These are phyloP conservation scores for Neotoxoptera formosana DNA, from an alignment of 1,140 invertebrate genomes.

Conservation along the genomic window DNA sequence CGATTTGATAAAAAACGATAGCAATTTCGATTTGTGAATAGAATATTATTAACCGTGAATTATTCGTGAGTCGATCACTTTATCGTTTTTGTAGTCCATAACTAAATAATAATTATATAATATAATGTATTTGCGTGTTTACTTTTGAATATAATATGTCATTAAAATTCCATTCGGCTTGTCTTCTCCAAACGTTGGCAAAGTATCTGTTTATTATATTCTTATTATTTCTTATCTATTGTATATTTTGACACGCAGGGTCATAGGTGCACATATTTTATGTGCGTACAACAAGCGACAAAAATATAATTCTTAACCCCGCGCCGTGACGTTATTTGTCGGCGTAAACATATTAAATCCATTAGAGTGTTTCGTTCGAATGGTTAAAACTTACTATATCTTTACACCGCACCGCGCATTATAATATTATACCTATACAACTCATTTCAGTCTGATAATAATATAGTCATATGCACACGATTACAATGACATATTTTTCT, in stretches of 20 bases:
- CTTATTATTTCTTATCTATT: background rate
- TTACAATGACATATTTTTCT: background rate
- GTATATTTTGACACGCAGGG: background rate
- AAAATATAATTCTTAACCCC: background rate
- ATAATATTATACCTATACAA: background rate
- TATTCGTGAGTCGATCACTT: background rate
- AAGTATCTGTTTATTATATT: conserved; percentile 3
- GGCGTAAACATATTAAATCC: background rate
- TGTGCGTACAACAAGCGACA: background rate
- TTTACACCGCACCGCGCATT: background rate
- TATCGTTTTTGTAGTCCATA: background rate
- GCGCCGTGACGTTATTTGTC: background rate
- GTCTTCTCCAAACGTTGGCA: background rate
- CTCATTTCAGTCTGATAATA: background rate
- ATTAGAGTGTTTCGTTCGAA: background rate
- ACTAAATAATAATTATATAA: background rate
- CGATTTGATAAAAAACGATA: background rate
- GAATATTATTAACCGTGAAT: background rate
- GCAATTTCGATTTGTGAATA: background rate
- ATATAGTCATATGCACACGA: background rate
- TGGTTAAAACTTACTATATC: background rate
- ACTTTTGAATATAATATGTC: too few relatives aligned
- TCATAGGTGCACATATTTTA: background rate
- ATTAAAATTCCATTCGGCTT: background rate
- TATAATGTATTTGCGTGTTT: background rate